A percentile compares a stretch with the other conserved stretches of the same genome.
Conservation (phyloP, 2,797 vertebrate genomes). For the Enteromius unitaeniatus region DNA sequence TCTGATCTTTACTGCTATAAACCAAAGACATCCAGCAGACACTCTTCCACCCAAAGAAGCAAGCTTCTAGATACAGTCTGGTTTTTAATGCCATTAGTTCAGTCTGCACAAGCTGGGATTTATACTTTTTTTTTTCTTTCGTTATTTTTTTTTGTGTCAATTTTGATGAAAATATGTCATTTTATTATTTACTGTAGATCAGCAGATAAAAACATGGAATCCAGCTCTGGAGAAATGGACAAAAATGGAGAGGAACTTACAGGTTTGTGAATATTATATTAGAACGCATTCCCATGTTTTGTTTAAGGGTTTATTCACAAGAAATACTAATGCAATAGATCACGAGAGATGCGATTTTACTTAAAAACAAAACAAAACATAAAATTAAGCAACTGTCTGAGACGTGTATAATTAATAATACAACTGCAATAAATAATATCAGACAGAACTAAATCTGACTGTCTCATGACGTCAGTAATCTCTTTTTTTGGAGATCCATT, state of each 20-base stretch:
- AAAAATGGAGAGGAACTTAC: conserved; percentile 52
- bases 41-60: neutral
- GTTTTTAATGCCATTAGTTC: neutral
- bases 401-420: neutral
- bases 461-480: neutral
- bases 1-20: conserved; percentile 7
- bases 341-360: neutral
- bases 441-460: neutral
- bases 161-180: neutral
- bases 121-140: neutral
- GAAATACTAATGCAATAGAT: neutral
- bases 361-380: neutral
- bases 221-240: conserved; percentile 43
- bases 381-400: neutral
- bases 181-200: neutral
- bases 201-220: conserved; percentile 54
- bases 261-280: conserved; percentile 43
- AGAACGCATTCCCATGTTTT: neutral
- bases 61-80: neutral
- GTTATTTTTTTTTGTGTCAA: neutral
- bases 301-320: neutral
- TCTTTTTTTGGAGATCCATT: neutral
- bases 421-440: neutral
- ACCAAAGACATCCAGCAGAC: neutral
- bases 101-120: neutral